Base-by-base conservation (phyloP, 2,113 vertebrate species). In the Siniperca chuatsi region DNA sequence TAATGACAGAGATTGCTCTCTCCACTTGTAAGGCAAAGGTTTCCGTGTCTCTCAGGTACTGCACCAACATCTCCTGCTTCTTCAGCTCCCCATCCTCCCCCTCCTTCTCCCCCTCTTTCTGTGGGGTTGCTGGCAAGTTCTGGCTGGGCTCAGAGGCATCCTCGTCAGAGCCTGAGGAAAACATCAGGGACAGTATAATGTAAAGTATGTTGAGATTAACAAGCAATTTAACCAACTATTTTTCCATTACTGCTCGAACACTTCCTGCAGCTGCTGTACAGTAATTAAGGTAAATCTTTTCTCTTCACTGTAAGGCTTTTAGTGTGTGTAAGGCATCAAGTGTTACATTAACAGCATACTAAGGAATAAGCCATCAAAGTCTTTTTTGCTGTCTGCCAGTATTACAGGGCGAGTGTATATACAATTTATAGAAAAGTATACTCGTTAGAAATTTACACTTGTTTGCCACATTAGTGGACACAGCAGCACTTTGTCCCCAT, bases 41-140 rank as follows among this genome's bases (percentile, higher is more conserved):
- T 72, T 97, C 97, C 3, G 97, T 98, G 23, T 99, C 97, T 79
- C 89, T 96, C 78, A 99, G 93, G 84, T 99, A 99, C 81, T 98
- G 98, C 68, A 99, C 98, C 91, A 99, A 65, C 97, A 98, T 97
- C 92, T 98, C 96, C 91, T 99, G 98, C 90, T 98, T 99, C 90
- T 95, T 96, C 60, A 95, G 70, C 90, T 98, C 95, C 11, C 85
- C 90, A 13, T 95, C 95, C 20, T 90, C 90, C 6, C 78, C 87
- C 44, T 88, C 90, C n/a, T 89, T 82, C 12, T 81, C 80, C 12
- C 81, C 93, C 82, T 88, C 75, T 7, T 84, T 92, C 54, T 86
- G 46, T 4, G 85, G 86, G 68, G 73, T 88, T 1, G 84, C 69
- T 18, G 93, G 93, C 61, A 93, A 72, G 33, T 93, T 89, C 29